phyloP scores from a whole-genome alignment of 2,113 vertebrate genomes.

The cat (Felis catus) region F.catus_Fca126_mat1.0 CM031421.1:63747501-63748000 shows the following conservation, averaged over 20 bases:
- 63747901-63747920: neutral
- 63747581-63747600: neutral
- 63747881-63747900: neutral
- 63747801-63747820: neutral
- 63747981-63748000: no score
- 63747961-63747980: no score
- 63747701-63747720: neutral
- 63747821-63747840: neutral
- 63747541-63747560: neutral
- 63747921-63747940: no score
- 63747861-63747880: neutral
- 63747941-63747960: no score
- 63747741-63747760: neutral
- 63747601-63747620: neutral
- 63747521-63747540: neutral
- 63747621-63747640: neutral
- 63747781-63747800: neutral
- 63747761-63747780: neutral
- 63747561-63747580: neutral
- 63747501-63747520: neutral
- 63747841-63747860: neutral
- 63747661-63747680: neutral
- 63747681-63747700: neutral
- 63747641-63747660: neutral
- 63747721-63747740: neutral